Conservation (phyloP, 2,888 invertebrate species). For the Acanthosoma haemorrhoidale region DNA sequence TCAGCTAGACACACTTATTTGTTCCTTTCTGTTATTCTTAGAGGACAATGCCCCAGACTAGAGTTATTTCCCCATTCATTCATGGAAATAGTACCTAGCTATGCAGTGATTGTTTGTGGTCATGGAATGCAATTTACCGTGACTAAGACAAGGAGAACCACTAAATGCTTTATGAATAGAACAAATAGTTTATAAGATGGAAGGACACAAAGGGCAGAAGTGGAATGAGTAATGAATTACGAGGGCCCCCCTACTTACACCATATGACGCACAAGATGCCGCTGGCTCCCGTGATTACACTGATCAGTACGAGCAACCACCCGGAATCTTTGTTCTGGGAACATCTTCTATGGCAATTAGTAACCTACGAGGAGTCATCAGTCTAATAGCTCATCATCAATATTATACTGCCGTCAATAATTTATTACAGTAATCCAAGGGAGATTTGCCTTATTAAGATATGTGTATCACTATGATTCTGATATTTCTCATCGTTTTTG, state of each 20-base stretch:
- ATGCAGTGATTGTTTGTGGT: too few relatives aligned
- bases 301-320: background rate
- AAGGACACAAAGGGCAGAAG: too few relatives aligned
- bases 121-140: too few relatives aligned
- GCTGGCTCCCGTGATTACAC: conserved; percentile 4
- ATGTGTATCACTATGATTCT: background rate
- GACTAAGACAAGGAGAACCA: too few relatives aligned
- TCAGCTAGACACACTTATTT: too few relatives aligned
- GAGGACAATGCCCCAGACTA: too few relatives aligned
- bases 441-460: too few relatives aligned
- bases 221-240: conserved; percentile 1
- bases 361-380: background rate
- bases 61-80: too few relatives aligned
- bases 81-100: too few relatives aligned
- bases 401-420: background rate
- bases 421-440: background rate
- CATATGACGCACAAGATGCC: conserved; percentile 2
- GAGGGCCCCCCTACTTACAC: background rate
- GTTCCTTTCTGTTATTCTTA: too few relatives aligned
- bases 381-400: background rate
- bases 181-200: too few relatives aligned
- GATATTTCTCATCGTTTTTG: background rate
- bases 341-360: conserved; percentile 2
- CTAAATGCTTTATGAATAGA: too few relatives aligned
- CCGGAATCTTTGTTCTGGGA: background rate